Base-by-base conservation (phyloP, 53 echinoderm and acorn worm species). In the Temnopleurus reevesii region DNA sequence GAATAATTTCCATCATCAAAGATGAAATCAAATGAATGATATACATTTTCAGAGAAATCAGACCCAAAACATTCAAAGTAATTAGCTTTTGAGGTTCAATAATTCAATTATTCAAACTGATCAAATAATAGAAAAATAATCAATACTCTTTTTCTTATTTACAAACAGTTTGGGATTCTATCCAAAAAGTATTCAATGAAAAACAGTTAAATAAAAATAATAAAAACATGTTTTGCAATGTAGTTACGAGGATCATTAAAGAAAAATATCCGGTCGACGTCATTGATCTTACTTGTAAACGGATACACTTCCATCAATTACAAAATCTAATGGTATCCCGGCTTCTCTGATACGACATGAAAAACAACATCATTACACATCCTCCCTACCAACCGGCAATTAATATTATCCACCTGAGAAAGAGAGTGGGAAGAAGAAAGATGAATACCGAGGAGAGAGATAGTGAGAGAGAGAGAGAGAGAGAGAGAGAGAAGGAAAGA, bases 271-370 rank as follows among this genome's bases (percentile, higher is more conserved):
- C 4, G 38, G 36, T 19, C n/a, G 0, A 7, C 19, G 26, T 80
- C 47, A 80, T 49, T 17, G 51, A 80, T 80, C 47, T 80, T 47
- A 24, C 0, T 26, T 19, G 43, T 46, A 46, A 80, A 80, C 5
- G 49, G 80, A 80, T 80, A 46, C 51, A 29, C n/a, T 17, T 53
- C 77, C 77, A 77, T 77, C 77, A 77, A 77, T 27, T 27, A 49
- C 17, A 41, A 71, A 71, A n/a, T 71, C 13, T 51, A 47, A 80
- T 51, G 51, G 51, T 49, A 47, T 28, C 80, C 18, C 49, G 2
- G 51, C 51, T 19, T 46, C 49, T 15, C 47, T 8, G 29, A 49
- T 31, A 41, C 19, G 58, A 71, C 71, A 71, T 71, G 71, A 71
- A 80, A 46, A 51, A 51, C 80, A 80, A 49, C 80, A 46, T 77